phyloP scores from a whole-genome alignment of 1,140 invertebrate genomes.

The Sminthurinus signatus region DNA sequence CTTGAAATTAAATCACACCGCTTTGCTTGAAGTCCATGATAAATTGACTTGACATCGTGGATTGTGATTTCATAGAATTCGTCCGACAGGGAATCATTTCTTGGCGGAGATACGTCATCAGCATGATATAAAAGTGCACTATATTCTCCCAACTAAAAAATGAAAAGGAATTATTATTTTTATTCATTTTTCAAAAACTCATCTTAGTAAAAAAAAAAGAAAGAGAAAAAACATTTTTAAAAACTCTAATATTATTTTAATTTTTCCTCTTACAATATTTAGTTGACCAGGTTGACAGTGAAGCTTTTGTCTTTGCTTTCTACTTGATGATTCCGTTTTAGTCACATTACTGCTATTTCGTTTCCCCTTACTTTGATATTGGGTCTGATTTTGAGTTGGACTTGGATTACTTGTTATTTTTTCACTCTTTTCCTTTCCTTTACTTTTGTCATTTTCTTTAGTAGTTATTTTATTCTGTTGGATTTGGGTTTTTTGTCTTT shows the following conservation, averaged over 20 bases:
- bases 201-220: not conserved
- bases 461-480: no score
- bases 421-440: no score
- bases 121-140: conserved; percentile 63
- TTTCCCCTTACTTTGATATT: no score
- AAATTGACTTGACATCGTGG: conserved; percentile 63
- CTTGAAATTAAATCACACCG: conserved; percentile 42
- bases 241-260: no score
- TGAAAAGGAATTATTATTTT: not conserved
- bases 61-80: conserved; percentile 76
- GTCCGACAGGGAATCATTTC: conserved; percentile 59
- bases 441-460: no score
- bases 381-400: no score
- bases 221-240: not conserved
- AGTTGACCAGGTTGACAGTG: not conserved
- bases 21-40: conserved; percentile 60
- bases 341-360: no score
- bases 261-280: not conserved
- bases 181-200: not conserved
- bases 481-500: not conserved
- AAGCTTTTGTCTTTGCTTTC: not conserved
- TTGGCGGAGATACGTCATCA: conserved; percentile 45
- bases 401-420: no score
- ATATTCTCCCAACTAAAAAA: conserved; percentile 57
- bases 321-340: no score